Percentiles rank a stretch among this genome's conserved stretches.
phyloP scores from a whole-genome alignment of 1,140 invertebrate species.

The Macrocentrus cingulum region DNA sequence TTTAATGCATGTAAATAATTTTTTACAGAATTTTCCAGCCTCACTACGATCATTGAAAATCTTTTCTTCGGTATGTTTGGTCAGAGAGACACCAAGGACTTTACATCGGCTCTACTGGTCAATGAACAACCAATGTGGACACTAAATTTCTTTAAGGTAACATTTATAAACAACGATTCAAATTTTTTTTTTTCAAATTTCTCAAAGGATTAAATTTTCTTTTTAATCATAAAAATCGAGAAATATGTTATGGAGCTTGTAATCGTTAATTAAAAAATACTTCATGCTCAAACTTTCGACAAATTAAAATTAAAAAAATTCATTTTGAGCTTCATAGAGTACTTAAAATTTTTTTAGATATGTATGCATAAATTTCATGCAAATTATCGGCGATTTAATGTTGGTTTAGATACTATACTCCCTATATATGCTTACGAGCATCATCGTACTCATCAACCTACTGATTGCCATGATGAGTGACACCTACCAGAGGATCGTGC shows the following conservation, averaged over 20 bases:
- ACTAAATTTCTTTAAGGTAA: slow-evolving; percentile 77
- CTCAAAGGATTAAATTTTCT: slow-evolving; percentile 10
- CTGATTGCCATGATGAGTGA: slow-evolving; percentile 99
- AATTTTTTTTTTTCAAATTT: too few relatives aligned
- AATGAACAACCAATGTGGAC: slow-evolving; percentile 72
- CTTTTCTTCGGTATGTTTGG: slow-evolving; percentile 99
- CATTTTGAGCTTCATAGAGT: too few relatives aligned
- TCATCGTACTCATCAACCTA: slow-evolving; percentile 97
- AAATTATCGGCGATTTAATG: neutral
- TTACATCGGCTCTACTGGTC: slow-evolving; percentile 58
- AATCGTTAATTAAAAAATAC: too few relatives aligned
- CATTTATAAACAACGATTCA: too few relatives aligned
- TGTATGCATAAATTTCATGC: too few relatives aligned
- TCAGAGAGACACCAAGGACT: slow-evolving; percentile 84
- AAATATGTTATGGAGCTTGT: too few relatives aligned
- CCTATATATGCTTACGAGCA: slow-evolving; percentile 94
- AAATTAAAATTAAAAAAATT: too few relatives aligned
- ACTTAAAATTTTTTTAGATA: too few relatives aligned
- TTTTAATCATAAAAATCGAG: too few relatives aligned
- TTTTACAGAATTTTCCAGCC: slow-evolving; percentile 82
- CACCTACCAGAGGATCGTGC: slow-evolving; percentile 97
- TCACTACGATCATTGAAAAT: slow-evolving; percentile 90
- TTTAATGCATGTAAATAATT: slow-evolving; percentile 33
- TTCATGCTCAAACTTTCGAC: too few relatives aligned
- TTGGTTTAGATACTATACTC: slow-evolving; percentile 48